These are phyloP conservation scores for Potorous gilbertii DNA, from an alignment of 2,797 vertebrate genomes.

Conservation along the genomic window DNA sequence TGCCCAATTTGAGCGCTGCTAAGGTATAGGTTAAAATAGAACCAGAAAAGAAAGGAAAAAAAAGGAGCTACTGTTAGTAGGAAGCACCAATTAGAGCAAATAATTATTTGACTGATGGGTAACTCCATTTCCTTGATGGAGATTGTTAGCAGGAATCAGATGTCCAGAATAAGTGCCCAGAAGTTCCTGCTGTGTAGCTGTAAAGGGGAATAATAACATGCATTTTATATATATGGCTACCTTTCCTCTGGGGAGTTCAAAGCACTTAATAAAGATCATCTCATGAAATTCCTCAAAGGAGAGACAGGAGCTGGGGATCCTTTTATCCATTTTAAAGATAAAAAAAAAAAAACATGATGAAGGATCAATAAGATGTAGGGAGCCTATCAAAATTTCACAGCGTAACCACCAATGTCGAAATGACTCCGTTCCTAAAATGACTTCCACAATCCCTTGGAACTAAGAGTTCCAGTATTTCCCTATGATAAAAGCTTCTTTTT, in stretches of 20 bases:
- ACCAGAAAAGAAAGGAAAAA: conserved; percentile 32
- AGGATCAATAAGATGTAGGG: neutral
- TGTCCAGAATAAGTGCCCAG: conserved; percentile 52
- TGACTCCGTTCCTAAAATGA: neutral
- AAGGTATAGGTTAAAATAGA: conserved; percentile 51
- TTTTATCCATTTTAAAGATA: conserved; percentile 49
- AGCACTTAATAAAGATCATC: conserved; percentile 41
- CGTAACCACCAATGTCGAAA: neutral
- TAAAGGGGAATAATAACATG: conserved; percentile 65
- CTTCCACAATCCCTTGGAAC: neutral
- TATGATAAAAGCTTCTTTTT: conserved; percentile 67
- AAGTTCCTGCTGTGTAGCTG: conserved; percentile 64
- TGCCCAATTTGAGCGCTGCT: conserved; percentile 43
- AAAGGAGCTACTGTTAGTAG: conserved; percentile 39
- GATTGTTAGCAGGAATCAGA: conserved; percentile 46
- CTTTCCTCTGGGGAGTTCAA: conserved; percentile 57
- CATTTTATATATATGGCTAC: conserved; percentile 58
- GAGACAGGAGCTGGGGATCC: conserved; percentile 37
- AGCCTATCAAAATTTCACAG: neutral
- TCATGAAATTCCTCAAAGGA: conserved; percentile 58
- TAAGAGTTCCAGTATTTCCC: neutral
- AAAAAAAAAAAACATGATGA: neutral
- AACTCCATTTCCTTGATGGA: conserved; percentile 71
- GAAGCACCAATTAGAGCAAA: conserved; percentile 78
- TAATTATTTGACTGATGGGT: conserved; percentile 78